Base-by-base conservation (phyloP, 2,797 vertebrate species). In the Margarornis squamiger region DNA sequence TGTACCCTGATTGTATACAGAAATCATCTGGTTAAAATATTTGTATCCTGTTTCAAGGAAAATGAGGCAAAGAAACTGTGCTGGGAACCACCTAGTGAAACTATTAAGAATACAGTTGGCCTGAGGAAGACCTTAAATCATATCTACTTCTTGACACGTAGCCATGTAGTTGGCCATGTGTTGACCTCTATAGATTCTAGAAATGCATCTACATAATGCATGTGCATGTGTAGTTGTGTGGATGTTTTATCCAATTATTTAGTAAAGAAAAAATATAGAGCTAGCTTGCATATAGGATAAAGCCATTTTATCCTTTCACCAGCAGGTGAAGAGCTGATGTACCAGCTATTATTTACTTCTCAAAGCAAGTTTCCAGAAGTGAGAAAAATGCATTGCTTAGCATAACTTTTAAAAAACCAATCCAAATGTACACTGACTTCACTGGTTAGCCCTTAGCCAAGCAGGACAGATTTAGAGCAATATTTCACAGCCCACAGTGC, bases 1-100 rank as follows among this genome's bases (percentile, higher is more conserved):
- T 10, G 2, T 16, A 34, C 5, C 55, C 3, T 3, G 1, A 36
- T 27, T 4, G 0, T 41, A 39, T 34, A 41, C 7, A 63, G 41
- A 71, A 77, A 74, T 66, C 46, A 46, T 32, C 27, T 67, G 11
- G 10, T 48, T 66, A 16, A 72, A 88, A 41, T 23, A 3, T 52
- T 63, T 63, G 4, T 11, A 21, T 48, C 7, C 12, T 57, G 3
- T 67, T 77, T 59, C 65, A 66, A 49, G 32, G 20, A 32, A 76
- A 84, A 68, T 41, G 5, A 51, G 67, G 6, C 2, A 51, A 70
- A 65, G 26, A 45, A 38, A 29, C 11, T 6, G 16, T 54, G 21
- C 2, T 12, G 23, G 78, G 36, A 85, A 34, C 5, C 24, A 55
- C 2, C 5, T 39, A 29, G 6, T 61, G 51, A 73, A 57, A 90